These are phyloP conservation scores for Platichthys flesus DNA, from an alignment of 2,113 vertebrate genomes.

Conservation along the genomic window DNA sequence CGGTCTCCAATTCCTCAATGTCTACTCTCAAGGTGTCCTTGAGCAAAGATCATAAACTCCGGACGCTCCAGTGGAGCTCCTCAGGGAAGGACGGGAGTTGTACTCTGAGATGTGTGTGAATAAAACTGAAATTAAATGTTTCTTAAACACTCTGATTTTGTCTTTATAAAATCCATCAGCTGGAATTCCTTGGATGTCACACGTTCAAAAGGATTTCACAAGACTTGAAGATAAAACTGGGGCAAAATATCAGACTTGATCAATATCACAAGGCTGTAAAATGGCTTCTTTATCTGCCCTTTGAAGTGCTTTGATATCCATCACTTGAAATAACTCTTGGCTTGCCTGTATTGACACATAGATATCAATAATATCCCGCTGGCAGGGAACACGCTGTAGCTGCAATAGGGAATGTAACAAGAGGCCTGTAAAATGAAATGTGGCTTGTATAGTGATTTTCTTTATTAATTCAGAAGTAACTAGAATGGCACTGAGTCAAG, in stretches of 20 bases:
- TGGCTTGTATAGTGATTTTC: not conserved
- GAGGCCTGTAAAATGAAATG: not conserved
- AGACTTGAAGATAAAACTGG: slow-evolving; percentile 11
- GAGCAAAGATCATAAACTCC: slow-evolving; percentile 4
- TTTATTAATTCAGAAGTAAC: slow-evolving; percentile 7
- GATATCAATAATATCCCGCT: slow-evolving; percentile 23
- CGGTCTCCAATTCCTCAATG: slow-evolving; percentile 35
- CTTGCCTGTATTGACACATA: slow-evolving; percentile 31
- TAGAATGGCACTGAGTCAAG: not conserved
- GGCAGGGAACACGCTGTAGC: not conserved
- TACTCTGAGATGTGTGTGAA: slow-evolving; percentile 1
- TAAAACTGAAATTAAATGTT: slow-evolving; percentile 19
- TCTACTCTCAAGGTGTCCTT: slow-evolving; percentile 35
- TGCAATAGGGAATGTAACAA: not conserved
- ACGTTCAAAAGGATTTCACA: not conserved
- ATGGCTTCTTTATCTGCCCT: slow-evolving; percentile 25
- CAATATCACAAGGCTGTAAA: slow-evolving; percentile 40
- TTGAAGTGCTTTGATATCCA: slow-evolving; percentile 15
- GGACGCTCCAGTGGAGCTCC: slow-evolving; percentile 8
- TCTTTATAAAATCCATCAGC: not conserved
- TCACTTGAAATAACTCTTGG: slow-evolving; percentile 20
- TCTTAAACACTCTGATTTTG: too few relatives aligned
- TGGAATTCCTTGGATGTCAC: slow-evolving; percentile 1
- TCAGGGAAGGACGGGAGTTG: not conserved
- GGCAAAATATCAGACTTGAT: slow-evolving; percentile 28